Percentiles rank a stretch among this genome's conserved stretches.
Conservation (phyloP, 2,113 vertebrate species). For the Odontesthes bonariensis region DNA sequence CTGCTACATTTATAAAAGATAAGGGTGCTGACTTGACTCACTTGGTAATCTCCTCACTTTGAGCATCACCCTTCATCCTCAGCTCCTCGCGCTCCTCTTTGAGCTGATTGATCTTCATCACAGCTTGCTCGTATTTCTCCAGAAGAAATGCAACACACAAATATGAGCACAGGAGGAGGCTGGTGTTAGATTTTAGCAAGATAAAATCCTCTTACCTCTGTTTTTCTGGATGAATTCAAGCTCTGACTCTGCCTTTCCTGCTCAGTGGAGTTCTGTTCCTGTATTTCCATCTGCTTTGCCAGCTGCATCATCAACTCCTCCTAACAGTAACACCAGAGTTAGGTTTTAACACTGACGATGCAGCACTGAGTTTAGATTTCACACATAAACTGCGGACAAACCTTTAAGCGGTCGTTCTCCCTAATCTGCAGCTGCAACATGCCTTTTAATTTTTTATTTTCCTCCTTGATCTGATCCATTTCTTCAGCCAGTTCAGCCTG, state of each 20-base stretch:
- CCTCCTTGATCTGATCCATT: constrained; percentile 39
- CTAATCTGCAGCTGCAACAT: constrained; percentile 26
- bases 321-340: constrained; percentile 16
- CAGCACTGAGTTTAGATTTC: not conserved
- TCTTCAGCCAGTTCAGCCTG: constrained; percentile 20
- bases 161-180: not conserved
- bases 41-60: constrained; percentile 61
- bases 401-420: constrained; percentile 60
- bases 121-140: constrained; percentile 72
- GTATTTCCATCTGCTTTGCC: constrained; percentile 42
- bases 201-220: constrained; percentile 44
- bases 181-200: not conserved
- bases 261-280: constrained; percentile 1
- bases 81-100: constrained; percentile 63
- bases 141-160: not conserved
- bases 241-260: constrained; percentile 11
- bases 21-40: constrained; percentile 46
- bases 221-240: not conserved
- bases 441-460: constrained; percentile 22
- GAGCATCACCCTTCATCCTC: constrained; percentile 23
- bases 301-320: constrained; percentile 51
- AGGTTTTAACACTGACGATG: fast-evolving
- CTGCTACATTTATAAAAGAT: not conserved
- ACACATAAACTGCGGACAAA: constrained; percentile 37
- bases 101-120: constrained; percentile 68